A percentile compares a stretch with the other conserved stretches of the same genome.
phyloP scores from a whole-genome alignment of 2,888 invertebrate species.

The Mythimna impura region DNA sequence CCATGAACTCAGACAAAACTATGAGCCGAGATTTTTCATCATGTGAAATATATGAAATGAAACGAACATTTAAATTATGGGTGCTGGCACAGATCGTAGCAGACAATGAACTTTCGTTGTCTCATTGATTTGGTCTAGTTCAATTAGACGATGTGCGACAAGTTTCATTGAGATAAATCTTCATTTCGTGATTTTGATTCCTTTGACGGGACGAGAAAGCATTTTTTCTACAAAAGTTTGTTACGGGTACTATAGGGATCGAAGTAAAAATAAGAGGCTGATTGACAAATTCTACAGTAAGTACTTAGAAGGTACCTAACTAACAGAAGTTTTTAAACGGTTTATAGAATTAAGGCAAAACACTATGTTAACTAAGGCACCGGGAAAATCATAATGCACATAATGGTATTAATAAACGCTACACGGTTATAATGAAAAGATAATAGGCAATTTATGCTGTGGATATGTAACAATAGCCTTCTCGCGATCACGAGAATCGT shows the following conservation, averaged over 20 bases:
- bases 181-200: constrained; percentile 3
- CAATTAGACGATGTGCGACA: constrained; percentile 17
- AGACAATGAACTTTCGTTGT: constrained; percentile 15
- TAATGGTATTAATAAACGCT: constrained; percentile 22
- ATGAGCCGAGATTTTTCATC: no score
- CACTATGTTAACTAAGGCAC: constrained; percentile 11
- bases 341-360: not conserved
- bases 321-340: not conserved
- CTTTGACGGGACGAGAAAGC: not conserved
- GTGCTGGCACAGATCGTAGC: constrained; percentile 1
- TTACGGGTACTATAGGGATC: not conserved
- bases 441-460: constrained; percentile 41
- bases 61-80: constrained; percentile 22
- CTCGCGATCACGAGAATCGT: constrained; percentile 34
- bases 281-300: not conserved
- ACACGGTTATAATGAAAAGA: constrained; percentile 34
- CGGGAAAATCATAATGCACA: constrained; percentile 23
- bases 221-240: not conserved
- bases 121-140: constrained; percentile 37
- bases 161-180: constrained; percentile 19
- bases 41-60: constrained; percentile 13
- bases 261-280: not conserved
- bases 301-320: not conserved
- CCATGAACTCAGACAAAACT: not conserved
- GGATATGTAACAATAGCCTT: constrained; percentile 54